Percentiles rank a stretch among this genome's conserved stretches.
phyloP scores from a whole-genome alignment of 2,113 vertebrate species.

The Mormyrus iriodes region DNA sequence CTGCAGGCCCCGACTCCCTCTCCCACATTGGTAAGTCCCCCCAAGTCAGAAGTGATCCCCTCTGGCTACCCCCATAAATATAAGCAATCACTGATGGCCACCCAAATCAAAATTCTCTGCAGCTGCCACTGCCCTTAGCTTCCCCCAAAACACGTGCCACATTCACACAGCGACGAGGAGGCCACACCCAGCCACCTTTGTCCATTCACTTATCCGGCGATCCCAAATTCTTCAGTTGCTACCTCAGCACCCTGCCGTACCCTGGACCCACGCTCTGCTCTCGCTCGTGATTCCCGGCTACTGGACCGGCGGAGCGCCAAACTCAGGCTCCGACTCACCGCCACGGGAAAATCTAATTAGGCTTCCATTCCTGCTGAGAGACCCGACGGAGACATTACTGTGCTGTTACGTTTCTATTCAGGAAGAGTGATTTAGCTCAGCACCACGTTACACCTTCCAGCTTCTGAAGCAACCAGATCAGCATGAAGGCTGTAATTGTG shows the following conservation, averaged over 20 bases:
- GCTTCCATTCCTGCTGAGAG: background rate
- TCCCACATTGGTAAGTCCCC: background rate
- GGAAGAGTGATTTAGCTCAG: slow-evolving; percentile 23
- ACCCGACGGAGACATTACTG: background rate
- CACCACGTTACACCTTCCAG: slow-evolving; percentile 27
- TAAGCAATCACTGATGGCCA: background rate
- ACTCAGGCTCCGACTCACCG: background rate
- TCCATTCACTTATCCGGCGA: background rate
- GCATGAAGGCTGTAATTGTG: slow-evolving; percentile 55
- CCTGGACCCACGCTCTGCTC: too few relatives aligned
- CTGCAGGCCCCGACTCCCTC: background rate
- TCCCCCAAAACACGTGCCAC: background rate
- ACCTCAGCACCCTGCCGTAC: background rate
- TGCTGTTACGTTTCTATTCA: background rate
- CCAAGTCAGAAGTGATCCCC: background rate
- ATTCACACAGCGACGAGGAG: too few relatives aligned
- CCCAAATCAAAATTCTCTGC: background rate
- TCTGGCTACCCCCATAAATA: background rate
- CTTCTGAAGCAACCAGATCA: slow-evolving; percentile 34
- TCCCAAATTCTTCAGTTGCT: background rate
- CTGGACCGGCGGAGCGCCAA: background rate
- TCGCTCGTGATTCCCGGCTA: background rate
- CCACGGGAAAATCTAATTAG: background rate
- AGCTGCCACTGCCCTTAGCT: background rate
- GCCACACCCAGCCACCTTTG: background rate